These are phyloP conservation scores for Macrotrachela quadricornifera DNA, from an alignment of 1,140 invertebrate genomes.

Conservation along the genomic window DNA sequence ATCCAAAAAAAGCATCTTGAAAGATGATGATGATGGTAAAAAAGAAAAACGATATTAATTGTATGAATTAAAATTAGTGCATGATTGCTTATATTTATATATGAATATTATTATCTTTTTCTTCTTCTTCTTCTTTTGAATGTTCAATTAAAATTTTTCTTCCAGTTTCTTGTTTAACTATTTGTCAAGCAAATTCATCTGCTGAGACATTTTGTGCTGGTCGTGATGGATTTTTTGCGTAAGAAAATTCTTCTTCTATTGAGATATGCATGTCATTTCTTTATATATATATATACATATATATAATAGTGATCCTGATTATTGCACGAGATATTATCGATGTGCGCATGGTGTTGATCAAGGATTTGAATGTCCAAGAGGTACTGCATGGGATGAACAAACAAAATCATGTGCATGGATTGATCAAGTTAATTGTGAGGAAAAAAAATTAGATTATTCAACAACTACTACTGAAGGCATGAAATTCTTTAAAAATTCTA, in stretches of 20 bases:
- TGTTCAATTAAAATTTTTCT: too few species aligned
- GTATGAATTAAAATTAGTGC: too few species aligned
- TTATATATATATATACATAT: too few species aligned
- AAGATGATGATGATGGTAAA: too few species aligned
- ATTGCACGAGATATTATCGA: constrained; percentile 4
- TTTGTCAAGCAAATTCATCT: background rate
- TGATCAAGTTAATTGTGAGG: background rate
- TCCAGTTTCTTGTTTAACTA: too few species aligned
- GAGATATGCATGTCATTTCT: background rate
- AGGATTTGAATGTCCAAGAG: constrained; percentile 3
- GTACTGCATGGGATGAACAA: constrained; percentile 2
- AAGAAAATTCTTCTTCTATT: background rate
- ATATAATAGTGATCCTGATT: constrained; percentile 2
- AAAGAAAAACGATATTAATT: too few species aligned
- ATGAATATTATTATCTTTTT: too few species aligned
- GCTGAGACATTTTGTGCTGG: background rate
- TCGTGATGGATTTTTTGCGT: background rate
- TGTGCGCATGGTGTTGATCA: constrained; percentile 4
- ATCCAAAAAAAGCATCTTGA: background rate
- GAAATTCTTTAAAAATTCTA: too few species aligned
- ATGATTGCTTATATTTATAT: too few species aligned
- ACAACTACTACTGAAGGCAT: too few species aligned
- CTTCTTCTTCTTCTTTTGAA: too few species aligned
- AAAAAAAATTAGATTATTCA: too few species aligned
- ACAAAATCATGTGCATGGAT: constrained; percentile 5